phyloP scores from a whole-genome alignment of 1,140 invertebrate genomes.

The Subanguina moxae region DNA sequence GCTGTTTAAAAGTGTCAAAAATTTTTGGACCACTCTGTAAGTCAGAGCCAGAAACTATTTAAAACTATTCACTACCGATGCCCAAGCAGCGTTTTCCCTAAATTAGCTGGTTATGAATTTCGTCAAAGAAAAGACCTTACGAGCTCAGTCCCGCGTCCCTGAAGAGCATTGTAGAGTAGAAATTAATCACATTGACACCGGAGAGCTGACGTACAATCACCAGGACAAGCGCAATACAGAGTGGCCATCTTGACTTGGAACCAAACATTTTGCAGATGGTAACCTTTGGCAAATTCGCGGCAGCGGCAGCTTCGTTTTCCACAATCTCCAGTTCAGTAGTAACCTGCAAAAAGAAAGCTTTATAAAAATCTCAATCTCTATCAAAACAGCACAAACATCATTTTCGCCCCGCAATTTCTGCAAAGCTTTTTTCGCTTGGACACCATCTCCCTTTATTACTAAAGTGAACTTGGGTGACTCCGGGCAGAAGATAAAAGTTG shows the following conservation, averaged over 20 bases:
- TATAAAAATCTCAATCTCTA: not conserved
- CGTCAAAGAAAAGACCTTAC: constrained; percentile 61
- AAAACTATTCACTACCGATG: too few species aligned
- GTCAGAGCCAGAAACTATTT: too few species aligned
- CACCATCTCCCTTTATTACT: constrained; percentile 34
- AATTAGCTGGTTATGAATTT: too few species aligned
- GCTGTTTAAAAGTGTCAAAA: too few species aligned
- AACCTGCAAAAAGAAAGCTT: constrained; percentile 22
- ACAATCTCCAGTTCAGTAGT: constrained; percentile 47
- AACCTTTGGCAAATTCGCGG: constrained; percentile 24
- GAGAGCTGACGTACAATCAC: constrained; percentile 89
- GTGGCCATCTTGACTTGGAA: constrained; percentile 46
- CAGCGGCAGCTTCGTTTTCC: constrained; percentile 43
- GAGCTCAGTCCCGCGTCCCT: constrained; percentile 78
- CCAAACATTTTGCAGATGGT: constrained; percentile 48
- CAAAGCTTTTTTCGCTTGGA: constrained; percentile 53
- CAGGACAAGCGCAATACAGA: constrained; percentile 74
- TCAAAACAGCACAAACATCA: constrained; percentile 29
- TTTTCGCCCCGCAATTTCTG: constrained; percentile 49
- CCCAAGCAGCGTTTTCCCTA: too few species aligned
- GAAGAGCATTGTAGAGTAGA: constrained; percentile 83
- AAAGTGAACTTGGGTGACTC: constrained; percentile 83
- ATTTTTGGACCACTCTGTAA: too few species aligned
- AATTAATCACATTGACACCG: constrained; percentile 86
- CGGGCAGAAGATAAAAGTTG: constrained; percentile 74